Base-by-base conservation (phyloP, 2,888 invertebrate genomes). In the Hydriomena furcata region DNA sequence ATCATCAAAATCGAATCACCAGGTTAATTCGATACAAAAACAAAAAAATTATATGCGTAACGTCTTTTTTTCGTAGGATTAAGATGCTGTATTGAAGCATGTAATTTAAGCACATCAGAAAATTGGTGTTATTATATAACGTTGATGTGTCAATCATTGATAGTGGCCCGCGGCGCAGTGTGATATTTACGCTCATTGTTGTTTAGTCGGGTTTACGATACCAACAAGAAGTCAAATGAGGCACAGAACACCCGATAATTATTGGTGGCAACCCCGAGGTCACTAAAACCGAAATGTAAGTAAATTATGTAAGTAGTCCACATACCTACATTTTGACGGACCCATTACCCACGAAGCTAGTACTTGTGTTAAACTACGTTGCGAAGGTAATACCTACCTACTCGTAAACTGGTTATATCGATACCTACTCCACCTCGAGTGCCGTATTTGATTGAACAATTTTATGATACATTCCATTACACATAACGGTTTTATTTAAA, bases 141-240 rank as follows among this genome's bases (percentile, higher is more conserved):
- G 55, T 61, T 61, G 59, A 62, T 62, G 63, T 66, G 67, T 68
- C 68, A 68, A 70, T 70, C 66, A 65, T 51, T 59, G 56, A 56
- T 38, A 34, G 32, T 21, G 31, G 41, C 45, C 51, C 50, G 55
- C 53, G 30, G 57, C n/a, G 58, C 55, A 73, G 70, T 70, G 66
- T 63, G 66, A 71, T 76, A 76, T 76, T 76, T 72, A 73, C 68
- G 66, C 64, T 63, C 69, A 66, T 71, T 72, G 74, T 70, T 65
- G 44, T 17, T 34, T 12, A 12, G 35, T 25, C 25, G 23, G 45
- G 23, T 32, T 42, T 45, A 46, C 27, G 24, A 40, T 38, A n/a
- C 17, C 17, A 17, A 17, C 4, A 48, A 30, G 35, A 51, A 34
- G 17, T 43, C 38, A 38, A 54, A 32, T 41, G 52, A 43, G 51